A percentile compares a stretch with the other conserved stretches of the same genome.
phyloP scores from a whole-genome alignment of 1,140 invertebrate species.

The Tribolium castaneum region DNA sequence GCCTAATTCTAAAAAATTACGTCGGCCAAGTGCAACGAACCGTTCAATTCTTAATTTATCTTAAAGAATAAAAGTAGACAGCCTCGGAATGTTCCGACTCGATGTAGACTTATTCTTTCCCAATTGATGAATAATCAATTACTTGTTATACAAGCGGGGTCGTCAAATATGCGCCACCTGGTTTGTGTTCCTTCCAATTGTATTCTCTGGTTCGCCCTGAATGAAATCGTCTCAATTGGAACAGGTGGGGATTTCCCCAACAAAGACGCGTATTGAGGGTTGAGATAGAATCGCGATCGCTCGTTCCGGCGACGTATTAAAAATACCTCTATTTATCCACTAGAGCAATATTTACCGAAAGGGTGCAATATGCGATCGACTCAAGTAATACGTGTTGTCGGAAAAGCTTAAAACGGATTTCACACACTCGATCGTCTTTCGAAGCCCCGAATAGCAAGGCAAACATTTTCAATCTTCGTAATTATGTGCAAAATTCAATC shows the following conservation, averaged over 20 bases:
- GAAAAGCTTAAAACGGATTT: slow-evolving; percentile 36
- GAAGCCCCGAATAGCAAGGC: slow-evolving; percentile 36
- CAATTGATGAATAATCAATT: slow-evolving; percentile 63
- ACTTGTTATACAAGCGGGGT: slow-evolving; percentile 61
- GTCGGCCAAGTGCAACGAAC: slow-evolving; percentile 56
- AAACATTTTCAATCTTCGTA: slow-evolving; percentile 41
- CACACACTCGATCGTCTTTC: slow-evolving; percentile 6
- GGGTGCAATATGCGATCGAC: slow-evolving; percentile 31
- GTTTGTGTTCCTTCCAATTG: slow-evolving; percentile 58
- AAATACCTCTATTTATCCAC: slow-evolving; percentile 21
- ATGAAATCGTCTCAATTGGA: slow-evolving; percentile 49
- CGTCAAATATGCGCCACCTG: slow-evolving; percentile 58
- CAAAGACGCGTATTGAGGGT: slow-evolving; percentile 1
- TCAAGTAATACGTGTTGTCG: slow-evolving; percentile 31
- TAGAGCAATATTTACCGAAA: slow-evolving; percentile 32
- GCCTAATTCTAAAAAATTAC: slow-evolving; percentile 56
- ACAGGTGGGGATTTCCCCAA: slow-evolving; percentile 26
- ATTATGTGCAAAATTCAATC: slow-evolving; percentile 12
- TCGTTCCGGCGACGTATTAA: slow-evolving; percentile 4
- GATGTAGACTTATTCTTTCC: slow-evolving; percentile 57
- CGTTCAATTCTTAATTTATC: slow-evolving; percentile 62
- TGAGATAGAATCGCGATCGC: neutral
- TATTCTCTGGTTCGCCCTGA: slow-evolving; percentile 53
- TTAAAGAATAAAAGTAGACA: slow-evolving; percentile 46
- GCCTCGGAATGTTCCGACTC: slow-evolving; percentile 26